Evolutionary conservation across 2,113 vertebrate species (phyloP), one percentile per base, ranked within the genome.

Genomic region (Aix galericulata): DNA sequence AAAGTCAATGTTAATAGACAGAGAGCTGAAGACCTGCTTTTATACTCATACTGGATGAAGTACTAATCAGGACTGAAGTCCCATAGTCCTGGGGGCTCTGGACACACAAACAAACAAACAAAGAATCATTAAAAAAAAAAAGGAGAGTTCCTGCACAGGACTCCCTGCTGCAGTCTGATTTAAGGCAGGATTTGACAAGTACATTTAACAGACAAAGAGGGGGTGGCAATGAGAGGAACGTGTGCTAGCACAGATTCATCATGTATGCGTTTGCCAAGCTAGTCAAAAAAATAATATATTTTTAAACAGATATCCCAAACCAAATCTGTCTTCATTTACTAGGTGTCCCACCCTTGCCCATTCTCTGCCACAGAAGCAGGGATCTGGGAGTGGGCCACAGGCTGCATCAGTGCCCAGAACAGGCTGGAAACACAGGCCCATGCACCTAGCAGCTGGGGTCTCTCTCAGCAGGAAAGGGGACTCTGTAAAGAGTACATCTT

Each of bases 181-280:
- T 76, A 88, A 83, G 14, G 40, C 50, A 95, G 46, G 40, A 88
- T 58, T 48, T 53, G 66, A 58, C 52, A 90, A 92, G 66, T n/a
- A 52, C 48, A 36, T 55, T 69, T 66, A 91, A 91, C 87, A 63
- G 93, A 91, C 68, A 87, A 81, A 66, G 78, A 89, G 82, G 62
- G 63, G 60, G 92, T 82, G 79, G 80, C 40, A 95, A 55, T 25
- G 76, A 81, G 36, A 36, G 46, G 32, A 89, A 75, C 31, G 44
- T 59, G 92, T 86, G 66, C 36, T 73, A 76, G 55, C 86, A 93
- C n/a, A 87, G 62, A 89, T 91, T 94, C 74, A 68, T 81, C 77
- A 90, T 64, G 18, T 1, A 1, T 77, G 23, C 31, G 52, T 52
- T 74, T 95, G 76, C 62, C 26, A 66, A 48, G 60, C 11, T 69